Evolutionary conservation across 92 coral and sea anemone genomes (phyloP).

Genomic region (Parazoanthus swiftii): DNA sequence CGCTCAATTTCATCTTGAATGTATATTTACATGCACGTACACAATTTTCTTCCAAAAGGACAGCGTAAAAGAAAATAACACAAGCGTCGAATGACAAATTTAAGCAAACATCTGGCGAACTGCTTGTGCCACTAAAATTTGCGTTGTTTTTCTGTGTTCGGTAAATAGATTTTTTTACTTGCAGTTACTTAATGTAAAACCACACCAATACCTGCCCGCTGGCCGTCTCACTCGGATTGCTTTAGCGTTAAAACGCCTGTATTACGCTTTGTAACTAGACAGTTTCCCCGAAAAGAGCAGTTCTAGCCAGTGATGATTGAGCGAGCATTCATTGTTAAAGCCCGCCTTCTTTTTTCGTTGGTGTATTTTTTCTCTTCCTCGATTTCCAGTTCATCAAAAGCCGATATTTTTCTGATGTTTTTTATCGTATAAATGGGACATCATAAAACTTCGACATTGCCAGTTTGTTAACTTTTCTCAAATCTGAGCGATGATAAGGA

Average conservation of each 20-base stretch:
- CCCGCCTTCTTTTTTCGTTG: not conserved
- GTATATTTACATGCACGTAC: conserved; percentile 14
- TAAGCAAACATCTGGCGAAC: conserved; percentile 17
- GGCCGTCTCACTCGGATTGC: not conserved
- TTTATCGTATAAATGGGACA: no score
- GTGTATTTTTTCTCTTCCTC: no score
- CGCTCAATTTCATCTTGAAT: not conserved
- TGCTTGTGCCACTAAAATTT: not conserved
- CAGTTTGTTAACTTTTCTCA: not conserved
- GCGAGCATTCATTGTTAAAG: not conserved
- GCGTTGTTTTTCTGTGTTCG: not conserved
- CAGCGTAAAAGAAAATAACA: not conserved
- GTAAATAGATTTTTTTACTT: not conserved
- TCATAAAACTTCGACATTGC: not conserved
- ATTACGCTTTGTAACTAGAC: not conserved
- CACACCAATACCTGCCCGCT: not conserved
- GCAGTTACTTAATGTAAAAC: not conserved
- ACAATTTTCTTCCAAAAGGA: not conserved
- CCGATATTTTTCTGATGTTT: not conserved
- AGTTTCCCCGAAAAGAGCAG: not conserved
- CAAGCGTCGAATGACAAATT: not conserved
- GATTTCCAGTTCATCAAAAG: not conserved
- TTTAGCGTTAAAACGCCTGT: not conserved
- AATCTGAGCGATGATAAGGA: not conserved
- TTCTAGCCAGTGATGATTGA: not conserved